Evolutionary conservation across 2,888 invertebrate species (phyloP), one percentile per base, ranked within the genome.

Genomic region (Drosophila anomalipes): DNA sequence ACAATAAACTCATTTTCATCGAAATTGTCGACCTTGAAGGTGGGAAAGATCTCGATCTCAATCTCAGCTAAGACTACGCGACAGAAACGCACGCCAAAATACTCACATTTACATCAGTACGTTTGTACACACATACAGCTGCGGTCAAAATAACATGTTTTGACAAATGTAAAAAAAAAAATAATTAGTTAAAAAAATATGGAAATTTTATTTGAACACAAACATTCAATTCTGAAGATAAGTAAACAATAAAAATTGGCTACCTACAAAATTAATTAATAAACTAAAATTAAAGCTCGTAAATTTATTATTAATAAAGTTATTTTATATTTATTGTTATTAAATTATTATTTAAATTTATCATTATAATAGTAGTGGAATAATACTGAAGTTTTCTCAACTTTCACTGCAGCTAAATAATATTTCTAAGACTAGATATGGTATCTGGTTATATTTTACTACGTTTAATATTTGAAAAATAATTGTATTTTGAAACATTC

Each of bases 1-100:
- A 87, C 88, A 87, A 86, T 83, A 85, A 87, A 83, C 77, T 81
- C 81, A 86, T 89, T 86, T 88, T 87, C 81, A 83, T 83, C 81
- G 67, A 80, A 89, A 89, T 70, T 74, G 32, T 67, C 65, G 83
- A 81, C 88, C 87, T 87, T 87, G 88, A 74, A 74, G 63, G 60
- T 82, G 74, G 76, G 82, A 80, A 85, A 82, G 64, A 70, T 79
- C 63, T 62, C 58, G 74, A 70, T 79, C 63, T 59, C 61, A 70
- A 67, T 73, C 79, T 67, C 62, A 28, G 33, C 77, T 54, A 66
- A 82, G 71, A 64, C 58, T 39, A 26, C 44, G 35, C 54, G 62
- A 74, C 44, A 69, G 63, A 41, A 66, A 65, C 62, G 62, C 62
- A 54, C 47, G 64, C 61, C 65, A 69, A 58, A 68, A 51, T 26